Percentiles rank a stretch among this genome's conserved stretches.
phyloP scores from a whole-genome alignment of 2,113 vertebrate genomes.

The Scalopus aquaticus region DNA sequence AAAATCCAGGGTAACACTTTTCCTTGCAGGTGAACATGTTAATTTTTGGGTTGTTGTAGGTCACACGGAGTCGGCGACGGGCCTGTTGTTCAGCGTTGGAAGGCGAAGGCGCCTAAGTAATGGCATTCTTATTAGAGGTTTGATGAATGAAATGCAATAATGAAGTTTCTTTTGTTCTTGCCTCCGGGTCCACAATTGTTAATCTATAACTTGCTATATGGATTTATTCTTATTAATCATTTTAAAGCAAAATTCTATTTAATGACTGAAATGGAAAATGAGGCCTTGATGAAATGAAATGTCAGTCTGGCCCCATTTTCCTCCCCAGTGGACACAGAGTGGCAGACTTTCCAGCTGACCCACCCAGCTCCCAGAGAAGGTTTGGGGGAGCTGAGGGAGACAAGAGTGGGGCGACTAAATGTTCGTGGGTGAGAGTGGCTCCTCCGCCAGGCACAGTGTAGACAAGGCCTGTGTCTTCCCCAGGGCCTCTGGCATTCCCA shows the following conservation, averaged over 20 bases:
- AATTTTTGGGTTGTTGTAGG: conserved; percentile 66
- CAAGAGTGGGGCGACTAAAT: background rate
- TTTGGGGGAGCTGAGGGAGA: too few species aligned
- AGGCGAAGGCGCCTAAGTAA: conserved; percentile 74
- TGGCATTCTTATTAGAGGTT: conserved; percentile 84
- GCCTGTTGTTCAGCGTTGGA: conserved; percentile 78
- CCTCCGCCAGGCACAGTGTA: background rate
- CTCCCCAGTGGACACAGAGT: background rate
- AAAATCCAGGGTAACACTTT: conserved; percentile 72
- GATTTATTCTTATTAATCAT: conserved; percentile 84
- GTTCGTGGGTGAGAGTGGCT: rapidly evolving
- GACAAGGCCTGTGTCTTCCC: too few species aligned
- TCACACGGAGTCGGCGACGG: conserved; percentile 71
- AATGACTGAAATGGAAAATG: conserved; percentile 77
- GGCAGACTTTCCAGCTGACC: background rate
- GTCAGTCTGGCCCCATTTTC: conserved; percentile 52
- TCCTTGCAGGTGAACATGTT: conserved; percentile 71
- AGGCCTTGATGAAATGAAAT: conserved; percentile 71
- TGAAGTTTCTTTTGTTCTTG: conserved; percentile 86
- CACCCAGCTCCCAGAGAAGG: rapidly evolving
- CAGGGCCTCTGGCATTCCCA: background rate
- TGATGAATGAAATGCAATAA: conserved; percentile 86
- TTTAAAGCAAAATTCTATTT: conserved; percentile 78
- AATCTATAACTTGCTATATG: conserved; percentile 82
- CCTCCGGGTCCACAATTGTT: conserved; percentile 75